A percentile compares a stretch with the other conserved stretches of the same genome.
Evolutionary conservation across 64 coral and sea anemone species (phyloP).

Genomic region (Platygyra sinensis): DNA sequence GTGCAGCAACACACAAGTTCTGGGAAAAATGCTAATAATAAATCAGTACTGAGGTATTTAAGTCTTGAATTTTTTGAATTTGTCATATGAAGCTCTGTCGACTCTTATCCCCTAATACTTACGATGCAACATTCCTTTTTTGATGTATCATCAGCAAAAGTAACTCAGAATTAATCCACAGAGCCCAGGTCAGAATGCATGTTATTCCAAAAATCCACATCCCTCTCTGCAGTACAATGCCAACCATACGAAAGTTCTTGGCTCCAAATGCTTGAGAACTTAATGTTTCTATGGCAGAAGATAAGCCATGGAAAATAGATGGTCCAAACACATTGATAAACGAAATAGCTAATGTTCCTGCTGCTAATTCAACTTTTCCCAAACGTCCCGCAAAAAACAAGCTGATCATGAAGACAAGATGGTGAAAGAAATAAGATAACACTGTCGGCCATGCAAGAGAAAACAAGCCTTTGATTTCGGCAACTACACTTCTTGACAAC

Average conservation of each 20-base stretch:
- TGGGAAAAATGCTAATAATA: too few species aligned
- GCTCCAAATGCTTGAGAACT: slow-evolving; percentile 87
- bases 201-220: slow-evolving; percentile 45
- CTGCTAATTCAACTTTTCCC: slow-evolving; percentile 68
- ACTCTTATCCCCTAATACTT: not conserved
- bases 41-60: too few species aligned
- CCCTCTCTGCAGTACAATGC: slow-evolving; percentile 64
- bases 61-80: too few species aligned
- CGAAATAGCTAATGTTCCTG: slow-evolving; percentile 51
- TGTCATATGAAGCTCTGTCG: too few species aligned
- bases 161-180: slow-evolving; percentile 64
- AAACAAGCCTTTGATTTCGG: slow-evolving; percentile 59
- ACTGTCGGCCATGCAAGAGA: slow-evolving; percentile 52
- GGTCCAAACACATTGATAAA: slow-evolving; percentile 63
- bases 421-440: slow-evolving; percentile 49
- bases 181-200: slow-evolving; percentile 32
- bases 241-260: slow-evolving; percentile 71
- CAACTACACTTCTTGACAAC: slow-evolving; percentile 23
- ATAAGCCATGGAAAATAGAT: slow-evolving; percentile 60
- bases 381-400: slow-evolving; percentile 78
- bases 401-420: slow-evolving; percentile 34
- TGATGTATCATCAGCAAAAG: slow-evolving; percentile 61
- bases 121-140: slow-evolving; percentile 67
- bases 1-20: too few species aligned
- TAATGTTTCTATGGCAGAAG: slow-evolving; percentile 75